phyloP scores from a whole-genome alignment of 2,797 vertebrate species.

The Pelobates cultripes region DNA sequence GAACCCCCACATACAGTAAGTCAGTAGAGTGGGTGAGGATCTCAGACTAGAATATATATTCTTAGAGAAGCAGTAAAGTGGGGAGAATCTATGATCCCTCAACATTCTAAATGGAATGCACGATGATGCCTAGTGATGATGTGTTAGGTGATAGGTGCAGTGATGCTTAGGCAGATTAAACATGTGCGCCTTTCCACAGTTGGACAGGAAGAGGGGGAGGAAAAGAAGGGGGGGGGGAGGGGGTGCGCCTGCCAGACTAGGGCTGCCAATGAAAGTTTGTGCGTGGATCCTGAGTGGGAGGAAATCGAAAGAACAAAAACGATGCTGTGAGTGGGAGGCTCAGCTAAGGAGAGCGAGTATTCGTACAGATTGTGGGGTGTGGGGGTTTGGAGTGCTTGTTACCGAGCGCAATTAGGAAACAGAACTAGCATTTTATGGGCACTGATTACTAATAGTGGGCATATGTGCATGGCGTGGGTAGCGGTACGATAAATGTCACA shows the following conservation, averaged over 20 bases:
- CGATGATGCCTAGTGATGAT: background rate
- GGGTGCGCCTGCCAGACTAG: conserved; percentile 24
- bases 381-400: conserved; percentile 26
- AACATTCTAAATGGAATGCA: too few species aligned
- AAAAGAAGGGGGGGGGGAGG: background rate
- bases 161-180: background rate
- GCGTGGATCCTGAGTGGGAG: conserved; percentile 35
- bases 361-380: conserved; percentile 34
- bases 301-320: conserved; percentile 31
- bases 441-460: conserved; percentile 25
- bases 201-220: background rate
- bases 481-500: background rate
- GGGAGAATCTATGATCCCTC: background rate
- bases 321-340: conserved; percentile 43
- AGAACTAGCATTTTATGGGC: conserved; percentile 14
- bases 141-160: background rate
- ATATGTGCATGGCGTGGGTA: conserved; percentile 25
- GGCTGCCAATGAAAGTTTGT: conserved; percentile 2
- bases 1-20: background rate
- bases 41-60: background rate
- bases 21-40: background rate
- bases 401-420: conserved; percentile 13
- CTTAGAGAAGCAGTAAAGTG: background rate
- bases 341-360: background rate
- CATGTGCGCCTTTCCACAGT: background rate